Base-by-base conservation (phyloP, 2,113 vertebrate species). In the Eolophus roseicapilla region DNA sequence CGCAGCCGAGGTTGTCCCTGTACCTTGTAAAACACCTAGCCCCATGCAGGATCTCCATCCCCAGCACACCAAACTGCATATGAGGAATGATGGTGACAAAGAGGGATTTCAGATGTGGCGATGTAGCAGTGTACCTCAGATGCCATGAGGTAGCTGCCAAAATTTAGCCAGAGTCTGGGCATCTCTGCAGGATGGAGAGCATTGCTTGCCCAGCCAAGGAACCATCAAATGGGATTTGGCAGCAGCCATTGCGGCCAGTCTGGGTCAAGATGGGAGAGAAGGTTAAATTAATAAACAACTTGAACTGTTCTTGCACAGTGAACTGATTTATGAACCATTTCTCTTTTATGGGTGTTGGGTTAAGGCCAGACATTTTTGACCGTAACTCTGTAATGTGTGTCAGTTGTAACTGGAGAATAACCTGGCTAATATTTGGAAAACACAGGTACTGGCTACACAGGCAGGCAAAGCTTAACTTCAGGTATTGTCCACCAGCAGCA, bases 221-320 rank as follows among this genome's bases (percentile, higher is more conserved):
- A 68, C 33, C 47, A 50, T 4, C 62, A 41, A 71, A 73, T 0
- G 16, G 39, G 29, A 85, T 91, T 82, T 0, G 0, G 44, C 39
- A 87, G 57, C 44, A 88, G 74, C 52, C 1, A 0, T 17, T 79
- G 39, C 0, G 0, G 44, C 13, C 31, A 1, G 39, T 52, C 24
- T 0, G 0, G 44, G 68, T 90, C 63, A 73, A 76, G 86, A 92
- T 13, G 13, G 64, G 33, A 83, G 33, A 81, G 53, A 49, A 65
- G 23, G 55, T 59, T 82, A 83, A 92, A 96, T 95, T 92, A 95
- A 94, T 95, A 94, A 95, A 93, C 92, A 97, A 83, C 94, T 88
- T 4, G 16, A 93, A 83, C 80, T 93, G 86, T 94, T 96, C 94
- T 91, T 95, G 57, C 28, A 88, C 33, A 67, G 73, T 23, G 43